Evolutionary conservation across 2,888 invertebrate genomes (phyloP).

Genomic region (Amblyjoppa proteus): DNA sequence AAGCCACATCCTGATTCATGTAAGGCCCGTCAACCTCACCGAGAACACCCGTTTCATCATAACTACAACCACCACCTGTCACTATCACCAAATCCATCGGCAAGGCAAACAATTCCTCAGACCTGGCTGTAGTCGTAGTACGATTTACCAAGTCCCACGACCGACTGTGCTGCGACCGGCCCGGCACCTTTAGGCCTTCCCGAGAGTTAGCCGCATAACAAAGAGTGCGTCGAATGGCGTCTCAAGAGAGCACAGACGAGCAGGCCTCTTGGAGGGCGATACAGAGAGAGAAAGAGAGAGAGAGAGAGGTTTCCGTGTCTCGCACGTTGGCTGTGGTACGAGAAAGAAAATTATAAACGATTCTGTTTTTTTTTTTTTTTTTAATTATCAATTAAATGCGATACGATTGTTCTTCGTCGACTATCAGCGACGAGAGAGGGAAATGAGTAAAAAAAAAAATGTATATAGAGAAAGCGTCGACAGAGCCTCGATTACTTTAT

Average conservation of each 20-base stretch:
- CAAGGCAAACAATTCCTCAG: slow-evolving; percentile 80
- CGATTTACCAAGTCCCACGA: slow-evolving; percentile 54
- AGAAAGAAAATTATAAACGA: slow-evolving; percentile 33
- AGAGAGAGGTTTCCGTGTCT: not conserved
- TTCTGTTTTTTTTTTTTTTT: not conserved
- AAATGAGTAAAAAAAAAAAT: not conserved
- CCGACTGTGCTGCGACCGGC: slow-evolving; percentile 35
- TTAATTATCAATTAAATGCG: not conserved
- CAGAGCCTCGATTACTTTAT: slow-evolving; percentile 28
- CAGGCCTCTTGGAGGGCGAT: not conserved
- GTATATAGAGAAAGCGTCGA: slow-evolving; percentile 5
- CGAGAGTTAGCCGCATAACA: slow-evolving; percentile 38
- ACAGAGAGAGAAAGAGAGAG: not conserved
- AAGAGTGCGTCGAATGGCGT: slow-evolving; percentile 22
- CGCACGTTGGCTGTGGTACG: slow-evolving; percentile 35
- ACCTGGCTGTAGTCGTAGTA: slow-evolving; percentile 74
- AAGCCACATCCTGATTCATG: slow-evolving; percentile 93
- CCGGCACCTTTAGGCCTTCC: slow-evolving; percentile 30
- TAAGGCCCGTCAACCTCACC: slow-evolving; percentile 87
- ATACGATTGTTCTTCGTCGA: not conserved
- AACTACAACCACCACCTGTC: slow-evolving; percentile 72
- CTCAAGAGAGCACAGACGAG: not conserved
- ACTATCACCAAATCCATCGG: slow-evolving; percentile 76
- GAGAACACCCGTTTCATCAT: slow-evolving; percentile 75
- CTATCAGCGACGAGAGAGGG: not conserved